These are phyloP conservation scores for Drusus annulatus DNA, from an alignment of 1,140 invertebrate species.

Conservation along the genomic window DNA sequence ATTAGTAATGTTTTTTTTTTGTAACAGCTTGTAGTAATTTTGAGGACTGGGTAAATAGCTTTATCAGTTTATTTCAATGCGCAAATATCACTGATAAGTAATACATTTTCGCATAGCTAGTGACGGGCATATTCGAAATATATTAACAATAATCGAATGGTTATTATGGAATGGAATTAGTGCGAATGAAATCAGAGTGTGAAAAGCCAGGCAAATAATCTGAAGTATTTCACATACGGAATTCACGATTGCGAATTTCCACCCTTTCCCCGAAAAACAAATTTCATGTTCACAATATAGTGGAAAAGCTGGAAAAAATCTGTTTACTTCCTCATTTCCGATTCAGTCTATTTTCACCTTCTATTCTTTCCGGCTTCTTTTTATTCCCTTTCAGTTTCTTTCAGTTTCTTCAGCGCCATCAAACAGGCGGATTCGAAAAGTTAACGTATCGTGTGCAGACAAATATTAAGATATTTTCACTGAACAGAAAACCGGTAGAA, in stretches of 20 bases:
- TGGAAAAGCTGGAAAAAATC: constrained; percentile 6
- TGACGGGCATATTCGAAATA: too few relatives aligned
- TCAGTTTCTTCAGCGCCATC: neutral
- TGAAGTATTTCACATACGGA: constrained; percentile 24
- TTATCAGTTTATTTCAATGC: too few relatives aligned
- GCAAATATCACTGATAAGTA: too few relatives aligned
- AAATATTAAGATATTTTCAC: neutral
- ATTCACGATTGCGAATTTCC: constrained; percentile 9
- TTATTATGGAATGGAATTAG: too few relatives aligned
- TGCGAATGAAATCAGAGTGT: constrained; percentile 15
- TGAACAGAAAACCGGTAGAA: too few relatives aligned
- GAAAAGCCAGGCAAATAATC: constrained; percentile 26
- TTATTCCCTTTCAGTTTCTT: neutral
- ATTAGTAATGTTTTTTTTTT: too few relatives aligned
- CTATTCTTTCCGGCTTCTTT: neutral
- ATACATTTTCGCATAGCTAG: too few relatives aligned
- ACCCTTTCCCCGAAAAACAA: neutral
- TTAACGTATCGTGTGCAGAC: neutral
- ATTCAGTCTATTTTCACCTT: constrained; percentile 1
- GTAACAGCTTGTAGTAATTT: too few relatives aligned
- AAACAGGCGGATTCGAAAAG: neutral
- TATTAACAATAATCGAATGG: too few relatives aligned
- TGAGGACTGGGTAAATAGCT: too few relatives aligned
- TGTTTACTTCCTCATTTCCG: constrained; percentile 23
- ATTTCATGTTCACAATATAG: constrained; percentile 27